Evolutionary conservation across 2,797 vertebrate genomes (phyloP).

Genomic region (Argyrosomus regius): DNA sequence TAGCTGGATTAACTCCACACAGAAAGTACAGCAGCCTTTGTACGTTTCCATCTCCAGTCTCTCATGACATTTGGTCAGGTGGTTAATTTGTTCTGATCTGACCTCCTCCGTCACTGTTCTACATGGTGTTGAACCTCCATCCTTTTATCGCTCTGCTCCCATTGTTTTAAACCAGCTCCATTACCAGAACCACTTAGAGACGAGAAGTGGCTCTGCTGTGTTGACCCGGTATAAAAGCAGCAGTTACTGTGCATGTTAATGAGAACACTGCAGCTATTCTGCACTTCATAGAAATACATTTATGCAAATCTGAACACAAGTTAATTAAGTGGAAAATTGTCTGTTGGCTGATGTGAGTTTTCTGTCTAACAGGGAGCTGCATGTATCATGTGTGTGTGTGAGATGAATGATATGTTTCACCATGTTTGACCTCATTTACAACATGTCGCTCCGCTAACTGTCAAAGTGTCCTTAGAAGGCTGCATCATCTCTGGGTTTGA

Average conservation of each 20-base stretch:
- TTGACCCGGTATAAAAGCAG: not conserved
- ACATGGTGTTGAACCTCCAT: not conserved
- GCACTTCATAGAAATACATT: constrained; percentile 21
- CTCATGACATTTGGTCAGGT: not conserved
- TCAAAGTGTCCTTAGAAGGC: not conserved
- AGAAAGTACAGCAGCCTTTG: constrained; percentile 16
- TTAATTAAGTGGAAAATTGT: constrained; percentile 52
- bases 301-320: constrained; percentile 39
- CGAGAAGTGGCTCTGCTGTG: not conserved
- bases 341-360: constrained; percentile 5
- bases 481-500: not conserved
- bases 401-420: not conserved
- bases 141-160: constrained; percentile 5
- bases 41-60: not conserved
- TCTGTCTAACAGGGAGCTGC: constrained; percentile 15
- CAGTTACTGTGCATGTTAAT: constrained; percentile 28
- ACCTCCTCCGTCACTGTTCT: constrained; percentile 5
- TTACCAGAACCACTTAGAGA: constrained; percentile 18
- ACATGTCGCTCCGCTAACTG: not conserved
- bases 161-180: constrained; percentile 22
- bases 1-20: not conserved
- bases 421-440: constrained; percentile 17
- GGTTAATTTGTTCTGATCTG: constrained; percentile 2
- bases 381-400: not conserved
- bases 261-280: constrained; percentile 2